These are phyloP conservation scores for Reticulitermes lucifugus DNA, from an alignment of 2,888 invertebrate genomes.

Conservation along the genomic window DNA sequence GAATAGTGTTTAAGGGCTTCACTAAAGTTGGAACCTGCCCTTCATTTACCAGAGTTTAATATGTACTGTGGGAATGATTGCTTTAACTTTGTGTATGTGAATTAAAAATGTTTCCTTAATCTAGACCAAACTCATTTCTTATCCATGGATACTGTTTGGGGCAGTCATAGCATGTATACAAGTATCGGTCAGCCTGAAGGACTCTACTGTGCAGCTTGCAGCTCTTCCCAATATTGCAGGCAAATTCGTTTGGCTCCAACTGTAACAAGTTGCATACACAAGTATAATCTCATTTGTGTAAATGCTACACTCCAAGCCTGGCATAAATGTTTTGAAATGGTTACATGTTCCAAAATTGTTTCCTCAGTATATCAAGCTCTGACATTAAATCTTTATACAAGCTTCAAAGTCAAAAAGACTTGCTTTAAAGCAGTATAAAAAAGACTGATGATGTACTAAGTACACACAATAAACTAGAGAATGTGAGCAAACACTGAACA, in stretches of 20 bases:
- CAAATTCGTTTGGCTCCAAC: conserved; percentile 22
- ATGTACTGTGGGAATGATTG: background rate
- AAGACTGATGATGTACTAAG: no score
- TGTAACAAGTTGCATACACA: background rate
- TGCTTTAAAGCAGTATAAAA: no score
- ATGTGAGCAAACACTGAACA: no score
- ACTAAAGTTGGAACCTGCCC: background rate
- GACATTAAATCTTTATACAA: no score
- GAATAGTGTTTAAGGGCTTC: background rate
- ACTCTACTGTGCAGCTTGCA: conserved; percentile 34
- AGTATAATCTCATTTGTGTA: no score
- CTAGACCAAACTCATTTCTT: conserved; percentile 41
- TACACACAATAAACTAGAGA: no score
- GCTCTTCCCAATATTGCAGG: conserved; percentile 32
- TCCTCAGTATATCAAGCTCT: no score
- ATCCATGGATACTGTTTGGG: conserved; percentile 39
- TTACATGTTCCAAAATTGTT: no score
- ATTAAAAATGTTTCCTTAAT: background rate
- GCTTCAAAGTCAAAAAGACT: no score
- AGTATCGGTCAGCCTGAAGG: conserved; percentile 21
- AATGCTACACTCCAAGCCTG: no score
- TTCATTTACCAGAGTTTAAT: background rate
- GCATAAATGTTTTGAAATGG: no score
- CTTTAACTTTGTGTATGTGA: background rate
- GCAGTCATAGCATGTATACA: conserved; percentile 30